Percentiles rank a stretch among this genome's conserved stretches.
Evolutionary conservation across 2,797 vertebrate genomes (phyloP).

Genomic region (Tiaroga cobitis): DNA sequence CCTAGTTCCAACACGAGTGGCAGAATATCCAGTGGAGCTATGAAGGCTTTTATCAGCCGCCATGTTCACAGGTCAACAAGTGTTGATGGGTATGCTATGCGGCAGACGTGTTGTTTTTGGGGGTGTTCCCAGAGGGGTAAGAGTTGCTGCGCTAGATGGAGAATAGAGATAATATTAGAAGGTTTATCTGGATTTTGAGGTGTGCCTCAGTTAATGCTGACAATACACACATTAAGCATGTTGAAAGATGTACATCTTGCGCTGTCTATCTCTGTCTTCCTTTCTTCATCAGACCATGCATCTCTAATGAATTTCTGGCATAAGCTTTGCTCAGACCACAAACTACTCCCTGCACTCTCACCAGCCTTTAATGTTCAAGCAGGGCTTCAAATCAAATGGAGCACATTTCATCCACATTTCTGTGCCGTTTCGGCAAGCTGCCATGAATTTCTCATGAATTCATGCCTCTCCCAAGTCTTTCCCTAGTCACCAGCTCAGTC

Average conservation of each 20-base stretch:
- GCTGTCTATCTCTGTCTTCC: background rate
- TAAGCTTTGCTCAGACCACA: constrained; percentile 40
- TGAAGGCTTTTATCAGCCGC: background rate
- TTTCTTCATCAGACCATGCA: constrained; percentile 18
- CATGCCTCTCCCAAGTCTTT: constrained; percentile 41
- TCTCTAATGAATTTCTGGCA: constrained; percentile 29
- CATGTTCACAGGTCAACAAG: constrained; percentile 5
- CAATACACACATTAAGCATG: constrained; percentile 32
- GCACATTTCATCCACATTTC: constrained; percentile 35
- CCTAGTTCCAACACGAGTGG: background rate
- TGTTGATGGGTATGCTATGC: background rate
- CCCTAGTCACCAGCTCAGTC: constrained; percentile 34
- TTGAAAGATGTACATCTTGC: constrained; percentile 3
- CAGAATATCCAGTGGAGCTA: background rate
- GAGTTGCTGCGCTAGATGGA: constrained; percentile 4
- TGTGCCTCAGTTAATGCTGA: constrained; percentile 22
- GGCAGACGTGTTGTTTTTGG: constrained; percentile 20
- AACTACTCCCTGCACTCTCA: constrained; percentile 49
- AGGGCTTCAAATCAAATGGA: constrained; percentile 58
- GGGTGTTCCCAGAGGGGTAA: constrained; percentile 14
- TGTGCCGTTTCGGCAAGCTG: constrained; percentile 31
- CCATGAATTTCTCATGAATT: constrained; percentile 51
- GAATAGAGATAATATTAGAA: constrained; percentile 21
- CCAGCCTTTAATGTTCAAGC: constrained; percentile 54
- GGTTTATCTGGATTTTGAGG: constrained; percentile 25